Evolutionary conservation across 2,113 vertebrate genomes (phyloP), one percentile per base, ranked within the genome.

Genomic region (Marmota flaviventris): DNA sequence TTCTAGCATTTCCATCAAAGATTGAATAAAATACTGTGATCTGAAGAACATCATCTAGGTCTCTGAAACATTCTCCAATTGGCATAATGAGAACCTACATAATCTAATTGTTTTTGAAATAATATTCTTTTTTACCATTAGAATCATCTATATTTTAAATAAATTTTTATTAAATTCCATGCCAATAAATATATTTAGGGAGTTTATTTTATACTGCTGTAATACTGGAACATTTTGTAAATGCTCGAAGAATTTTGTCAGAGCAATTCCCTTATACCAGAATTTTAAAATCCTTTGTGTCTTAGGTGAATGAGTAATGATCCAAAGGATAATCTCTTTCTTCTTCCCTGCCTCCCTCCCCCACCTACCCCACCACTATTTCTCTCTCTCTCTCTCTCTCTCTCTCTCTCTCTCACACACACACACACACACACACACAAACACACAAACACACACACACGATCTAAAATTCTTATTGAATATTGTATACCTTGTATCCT

Each of bases 11-110:
- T 88, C 56, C 34, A 27, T 39, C 85, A 85, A 37, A 51, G 16
- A 37, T 97, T 96, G 48, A 84, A 92, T 67, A 95, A 76, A 89
- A 92, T 91, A 20, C 63, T 77, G 79, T 77, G 10, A 24, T 96
- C 76, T 51, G 39, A 92, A 88, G 14, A 88, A 22, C 4, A 90
- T 82, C 95, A 65, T 63, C 34, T 42, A 92, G 7, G 24, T 51
- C 79, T 45, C n/a, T 91, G 48, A 85, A 94, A 95, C 29, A 75
- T 42, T 75, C 85, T 89, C 61, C 34, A 78, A 9, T 22, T 53
- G 63, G 48, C 25, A 56, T 70, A 85, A 85, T 58, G 77, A 88
- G 27, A 94, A 94, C 12, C 18, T 24, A 79, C 48, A 45, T 63
- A 87, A 84, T 73, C 48, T 76, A 82, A 89, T n/a, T 75, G 37